Base-by-base conservation (phyloP, 2,797 vertebrate species). In the Chaunax sp. region DNA sequence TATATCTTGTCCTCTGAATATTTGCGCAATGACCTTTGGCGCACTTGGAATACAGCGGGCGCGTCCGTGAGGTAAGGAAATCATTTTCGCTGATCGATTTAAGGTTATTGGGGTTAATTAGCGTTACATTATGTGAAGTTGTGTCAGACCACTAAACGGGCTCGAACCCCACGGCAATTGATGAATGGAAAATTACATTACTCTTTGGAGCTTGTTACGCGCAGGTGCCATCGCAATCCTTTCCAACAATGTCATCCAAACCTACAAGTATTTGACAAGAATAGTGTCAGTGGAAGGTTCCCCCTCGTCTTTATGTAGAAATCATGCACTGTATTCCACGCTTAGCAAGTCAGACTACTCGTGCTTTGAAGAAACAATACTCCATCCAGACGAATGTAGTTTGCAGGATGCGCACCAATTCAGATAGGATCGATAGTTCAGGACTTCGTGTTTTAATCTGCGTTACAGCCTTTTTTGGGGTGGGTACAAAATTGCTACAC, bases 21-120 rank as follows among this genome's bases (percentile, higher is more conserved):
- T 83, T 81, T 86, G 75, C 86, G 75, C 87, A 86, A 89, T 90
- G 89, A 90, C 87, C 87, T 88, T 82, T 83, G 82, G 78, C 70
- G 85, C 81, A 86, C 84, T 89, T 89, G 86, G 88, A 80, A 77
- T 87, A 78, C 68, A 77, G 54, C 74, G 78, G 60, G 56, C 70
- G 78, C 71, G 67, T 55, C 75, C 20, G 22, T 84, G 57, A 91
- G 89, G 91, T 92, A 87, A 89, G 82, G 3, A 6, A 22, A 43
- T 41, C 1, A 14, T 61, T 53, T 44, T 12, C 3, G n/a, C 59
- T 46, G 57, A 63, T 4, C 18, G 47, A 2, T 30, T 46, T 20
- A 3, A 25, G 2, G 47, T 6, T 68, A 12, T 38, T 28, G 30
- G n/a, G 8, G 45, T 67, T 41, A 18, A 60, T 54, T n/a, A 9